These are phyloP conservation scores for Venustaconcha ellipsiformis DNA, from an alignment of 1,140 invertebrate genomes.

Conservation along the genomic window DNA sequence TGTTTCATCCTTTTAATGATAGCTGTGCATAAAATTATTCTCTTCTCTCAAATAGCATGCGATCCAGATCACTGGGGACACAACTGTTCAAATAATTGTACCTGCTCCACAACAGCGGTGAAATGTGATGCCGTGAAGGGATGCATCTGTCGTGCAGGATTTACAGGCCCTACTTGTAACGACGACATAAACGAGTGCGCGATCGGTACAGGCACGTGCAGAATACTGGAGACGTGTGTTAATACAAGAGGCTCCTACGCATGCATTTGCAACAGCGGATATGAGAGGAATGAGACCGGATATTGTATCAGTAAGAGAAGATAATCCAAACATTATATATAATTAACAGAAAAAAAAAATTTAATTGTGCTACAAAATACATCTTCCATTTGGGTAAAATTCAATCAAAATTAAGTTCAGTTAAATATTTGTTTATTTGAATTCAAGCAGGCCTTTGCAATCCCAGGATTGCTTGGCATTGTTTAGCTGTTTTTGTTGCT, in stretches of 20 bases:
- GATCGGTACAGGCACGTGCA: background rate
- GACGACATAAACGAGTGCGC: slow-evolving; percentile 10
- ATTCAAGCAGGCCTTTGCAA: too few species aligned
- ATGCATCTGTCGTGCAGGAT: slow-evolving; percentile 12
- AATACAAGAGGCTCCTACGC: slow-evolving; percentile 12
- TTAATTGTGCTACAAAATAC: too few species aligned
- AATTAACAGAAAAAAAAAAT: too few species aligned
- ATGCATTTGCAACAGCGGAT: slow-evolving; percentile 11
- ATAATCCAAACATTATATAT: too few species aligned
- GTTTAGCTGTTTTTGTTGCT: too few species aligned
- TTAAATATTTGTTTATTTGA: too few species aligned
- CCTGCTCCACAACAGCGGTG: slow-evolving; percentile 1
- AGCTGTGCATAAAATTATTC: background rate
- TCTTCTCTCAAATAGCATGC: slow-evolving; percentile 6
- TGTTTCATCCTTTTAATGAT: background rate
- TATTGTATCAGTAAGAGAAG: slow-evolving; percentile 7
- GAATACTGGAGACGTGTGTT: background rate
- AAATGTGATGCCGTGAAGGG: slow-evolving; percentile 7
- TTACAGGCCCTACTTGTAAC: slow-evolving; percentile 2
- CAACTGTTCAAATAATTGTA: background rate
- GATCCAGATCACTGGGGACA: slow-evolving; percentile 6
- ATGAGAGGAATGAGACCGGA: background rate
- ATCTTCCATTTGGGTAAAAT: too few species aligned
- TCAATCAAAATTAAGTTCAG: too few species aligned
- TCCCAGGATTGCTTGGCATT: too few species aligned